Evolutionary conservation across 2,797 vertebrate genomes (phyloP).

Genomic region (Lerista edwardsae): DNA sequence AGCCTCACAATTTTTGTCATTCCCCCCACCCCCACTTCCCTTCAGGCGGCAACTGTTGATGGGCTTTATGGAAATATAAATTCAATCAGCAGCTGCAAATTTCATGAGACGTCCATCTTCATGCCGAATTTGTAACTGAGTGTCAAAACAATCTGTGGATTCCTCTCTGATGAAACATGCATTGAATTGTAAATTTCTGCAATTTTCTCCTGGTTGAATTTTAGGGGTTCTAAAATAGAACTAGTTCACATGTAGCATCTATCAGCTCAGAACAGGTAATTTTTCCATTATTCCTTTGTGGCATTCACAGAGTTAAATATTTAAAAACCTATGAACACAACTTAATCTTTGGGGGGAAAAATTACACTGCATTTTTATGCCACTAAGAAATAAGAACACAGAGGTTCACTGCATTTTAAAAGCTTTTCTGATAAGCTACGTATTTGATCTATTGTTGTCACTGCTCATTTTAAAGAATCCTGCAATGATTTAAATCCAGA

Average conservation of each 20-base stretch:
- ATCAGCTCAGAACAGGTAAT: constrained; percentile 65
- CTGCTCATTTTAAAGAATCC: constrained; percentile 44
- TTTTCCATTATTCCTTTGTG: constrained; percentile 56
- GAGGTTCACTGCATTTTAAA: constrained; percentile 18
- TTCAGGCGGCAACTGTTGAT: constrained; percentile 83
- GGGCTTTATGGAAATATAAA: constrained; percentile 93
- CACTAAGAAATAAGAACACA: constrained; percentile 30
- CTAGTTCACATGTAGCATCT: constrained; percentile 61
- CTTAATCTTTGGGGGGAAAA: not conserved
- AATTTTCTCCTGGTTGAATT: constrained; percentile 83
- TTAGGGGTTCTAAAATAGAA: constrained; percentile 78
- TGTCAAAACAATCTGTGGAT: constrained; percentile 91
- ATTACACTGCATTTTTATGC: constrained; percentile 45
- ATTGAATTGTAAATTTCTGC: constrained; percentile 88
- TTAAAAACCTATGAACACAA: constrained; percentile 36
- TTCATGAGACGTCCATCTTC: constrained; percentile 90
- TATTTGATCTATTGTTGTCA: constrained; percentile 4
- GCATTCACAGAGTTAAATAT: constrained; percentile 68
- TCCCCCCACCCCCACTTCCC: constrained; percentile 69
- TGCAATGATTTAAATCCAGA: constrained; percentile 17
- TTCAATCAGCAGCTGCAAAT: constrained; percentile 95
- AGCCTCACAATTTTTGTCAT: constrained; percentile 78
- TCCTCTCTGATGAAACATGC: constrained; percentile 85
- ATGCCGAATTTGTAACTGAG: constrained; percentile 88
- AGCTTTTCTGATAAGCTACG: constrained; percentile 19